These are phyloP conservation scores for Oreochromis niloticus DNA, from an alignment of 2,113 vertebrate species.

Conservation along the genomic window DNA sequence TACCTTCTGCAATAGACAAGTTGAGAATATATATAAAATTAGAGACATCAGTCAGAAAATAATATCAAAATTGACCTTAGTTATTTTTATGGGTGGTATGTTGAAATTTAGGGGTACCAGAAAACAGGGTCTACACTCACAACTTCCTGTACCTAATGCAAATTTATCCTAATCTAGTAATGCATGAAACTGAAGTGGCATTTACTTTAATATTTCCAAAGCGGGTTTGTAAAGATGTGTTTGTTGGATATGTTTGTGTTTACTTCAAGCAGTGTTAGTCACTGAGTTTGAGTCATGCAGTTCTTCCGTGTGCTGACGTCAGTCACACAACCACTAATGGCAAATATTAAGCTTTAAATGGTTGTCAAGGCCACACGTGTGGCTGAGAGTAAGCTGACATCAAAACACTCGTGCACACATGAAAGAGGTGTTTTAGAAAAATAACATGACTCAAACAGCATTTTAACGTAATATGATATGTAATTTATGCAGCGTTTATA, in stretches of 20 bases:
- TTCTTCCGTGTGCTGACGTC: not conserved
- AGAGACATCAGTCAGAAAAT: not conserved
- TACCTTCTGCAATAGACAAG: not conserved
- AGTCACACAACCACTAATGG: slow-evolving; percentile 21
- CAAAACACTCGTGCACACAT: not conserved
- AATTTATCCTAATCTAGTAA: fast-evolving
- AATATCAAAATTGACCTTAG: not conserved
- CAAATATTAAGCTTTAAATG: not conserved
- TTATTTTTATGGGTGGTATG: not conserved
- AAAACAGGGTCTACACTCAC: not conserved
- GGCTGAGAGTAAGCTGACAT: not conserved
- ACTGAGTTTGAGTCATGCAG: slow-evolving; percentile 6
- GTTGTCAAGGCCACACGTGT: not conserved
- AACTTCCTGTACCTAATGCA: not conserved
- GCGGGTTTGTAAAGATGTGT: not conserved
- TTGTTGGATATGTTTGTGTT: not conserved
- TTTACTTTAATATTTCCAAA: not conserved
- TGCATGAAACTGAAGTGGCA: not conserved
- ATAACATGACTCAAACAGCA: not conserved
- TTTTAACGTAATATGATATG: not conserved
- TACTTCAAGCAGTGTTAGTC: not conserved
- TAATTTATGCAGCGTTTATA: not conserved
- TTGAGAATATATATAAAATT: not conserved
- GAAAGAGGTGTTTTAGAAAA: not conserved
- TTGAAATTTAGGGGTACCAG: not conserved